Evolutionary conservation across 2,888 invertebrate genomes (phyloP), one percentile per base, ranked within the genome.

Genomic region (Dendrolimus houi): DNA sequence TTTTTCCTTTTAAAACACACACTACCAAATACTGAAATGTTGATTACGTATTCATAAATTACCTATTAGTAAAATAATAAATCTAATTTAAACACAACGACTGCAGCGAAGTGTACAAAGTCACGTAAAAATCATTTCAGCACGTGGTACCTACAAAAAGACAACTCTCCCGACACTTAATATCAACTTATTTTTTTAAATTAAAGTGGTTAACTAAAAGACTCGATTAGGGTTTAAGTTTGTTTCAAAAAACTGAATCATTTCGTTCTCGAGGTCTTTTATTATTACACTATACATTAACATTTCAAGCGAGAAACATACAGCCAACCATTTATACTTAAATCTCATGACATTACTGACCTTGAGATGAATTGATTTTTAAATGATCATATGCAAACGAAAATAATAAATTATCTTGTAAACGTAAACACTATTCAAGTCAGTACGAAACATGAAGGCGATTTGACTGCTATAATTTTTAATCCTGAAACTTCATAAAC

Each of bases 101-200:
- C 9, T 47, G 47, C 9, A 8, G 47, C 2, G 12, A 47, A 47
- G 9, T 47, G 9, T 47, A 47, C 9, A 47, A 47, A 29, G 3
- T 29, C 6, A 29, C 29, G 6, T 29, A 29, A 29, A 29, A 29
- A 29, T 29, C 9, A 57, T 60, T 57, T 56, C 56, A 29, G 47
- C 58, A 57, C 29, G 55, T 55, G 57, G 54, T 57, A 29, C 29
- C 29, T 29, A 42, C 56, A 59, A 69, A 72, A 70, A 72, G 78
- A 79, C 74, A 77, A 71, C 67, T 72, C 77, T 72, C 74, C 69
- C 47, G 61, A 56, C 62, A 65, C 75, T 81, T 81, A 79, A 67
- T 72, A 29, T 86, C 87, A 83, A 87, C 87, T 86, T 85, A 85
- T 87, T 87, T 85, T 85, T 85, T 80, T 72, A 72, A 47, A 47